Percentiles rank a stretch among this genome's conserved stretches.
Evolutionary conservation across 2,113 vertebrate genomes (phyloP).

Genomic region (Syngnathus floridae): DNA sequence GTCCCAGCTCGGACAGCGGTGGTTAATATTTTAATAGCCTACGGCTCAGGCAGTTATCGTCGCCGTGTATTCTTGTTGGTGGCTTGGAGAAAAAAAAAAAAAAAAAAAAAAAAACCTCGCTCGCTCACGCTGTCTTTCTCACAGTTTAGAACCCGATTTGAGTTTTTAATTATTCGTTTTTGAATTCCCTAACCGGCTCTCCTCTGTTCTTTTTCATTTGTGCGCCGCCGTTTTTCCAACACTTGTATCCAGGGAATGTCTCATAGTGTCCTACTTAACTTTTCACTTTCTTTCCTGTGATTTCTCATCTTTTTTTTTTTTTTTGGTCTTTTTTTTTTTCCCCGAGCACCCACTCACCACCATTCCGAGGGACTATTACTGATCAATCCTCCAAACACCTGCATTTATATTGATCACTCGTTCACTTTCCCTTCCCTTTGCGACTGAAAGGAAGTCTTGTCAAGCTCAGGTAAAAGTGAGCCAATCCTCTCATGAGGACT

Average conservation of each 20-base stretch:
- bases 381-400: constrained; percentile 70
- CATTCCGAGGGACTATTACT: constrained; percentile 62
- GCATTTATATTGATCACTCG: constrained; percentile 68
- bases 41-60: constrained; percentile 70
- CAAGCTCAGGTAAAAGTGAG: constrained; percentile 57
- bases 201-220: constrained; percentile 75
- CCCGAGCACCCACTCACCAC: not conserved
- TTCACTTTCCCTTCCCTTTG: constrained; percentile 49
- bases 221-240: constrained; percentile 69
- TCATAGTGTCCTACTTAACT: constrained; percentile 75
- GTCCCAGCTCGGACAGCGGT: constrained; percentile 72
- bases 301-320: constrained; percentile 56
- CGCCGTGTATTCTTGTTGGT: constrained; percentile 71
- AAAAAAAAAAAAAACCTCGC: constrained; percentile 30
- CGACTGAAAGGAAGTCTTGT: constrained; percentile 49
- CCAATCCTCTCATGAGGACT: constrained; percentile 54
- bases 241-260: constrained; percentile 67
- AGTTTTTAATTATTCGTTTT: constrained; percentile 77
- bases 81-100: constrained; percentile 41
- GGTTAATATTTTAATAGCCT: constrained; percentile 76
- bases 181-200: constrained; percentile 73
- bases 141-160: constrained; percentile 72
- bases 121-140: constrained; percentile 50
- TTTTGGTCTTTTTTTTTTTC: constrained; percentile 29
- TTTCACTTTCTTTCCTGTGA: constrained; percentile 73